Percentiles rank a stretch among this genome's conserved stretches.
phyloP scores from a whole-genome alignment of 2,888 invertebrate genomes.

The Halictus ligatus region DNA sequence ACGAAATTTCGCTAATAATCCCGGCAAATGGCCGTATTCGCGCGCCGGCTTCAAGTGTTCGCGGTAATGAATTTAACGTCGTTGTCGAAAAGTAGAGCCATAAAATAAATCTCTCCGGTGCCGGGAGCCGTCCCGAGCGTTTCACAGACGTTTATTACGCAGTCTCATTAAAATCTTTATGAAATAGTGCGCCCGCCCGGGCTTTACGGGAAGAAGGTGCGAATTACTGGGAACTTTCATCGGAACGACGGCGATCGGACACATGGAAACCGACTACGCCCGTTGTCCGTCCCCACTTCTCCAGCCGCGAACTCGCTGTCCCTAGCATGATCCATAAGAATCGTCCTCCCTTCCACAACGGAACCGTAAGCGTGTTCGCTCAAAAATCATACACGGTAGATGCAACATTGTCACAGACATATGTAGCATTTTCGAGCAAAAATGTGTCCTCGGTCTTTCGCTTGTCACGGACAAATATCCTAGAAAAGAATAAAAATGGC shows the following conservation, averaged over 20 bases:
- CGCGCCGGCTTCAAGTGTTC: constrained; percentile 63
- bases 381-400: too few relatives aligned
- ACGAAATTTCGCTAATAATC: constrained; percentile 72
- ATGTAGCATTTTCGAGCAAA: too few relatives aligned
- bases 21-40: constrained; percentile 66
- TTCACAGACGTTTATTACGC: constrained; percentile 75
- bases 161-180: constrained; percentile 77
- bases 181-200: constrained; percentile 68
- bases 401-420: too few relatives aligned
- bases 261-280: constrained; percentile 10
- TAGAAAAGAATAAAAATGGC: too few relatives aligned
- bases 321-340: background rate
- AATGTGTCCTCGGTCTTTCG: too few relatives aligned
- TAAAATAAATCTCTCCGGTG: constrained; percentile 75
- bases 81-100: constrained; percentile 76
- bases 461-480: too few relatives aligned
- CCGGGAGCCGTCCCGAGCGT: constrained; percentile 58
- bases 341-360: background rate
- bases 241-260: constrained; percentile 50
- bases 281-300: background rate
- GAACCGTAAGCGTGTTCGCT: too few relatives aligned
- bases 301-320: background rate
- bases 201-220: constrained; percentile 56
- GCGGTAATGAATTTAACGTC: constrained; percentile 76
- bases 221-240: constrained; percentile 44